Evolutionary conservation across 1,140 invertebrate genomes (phyloP).

Genomic region (Physella acuta): DNA sequence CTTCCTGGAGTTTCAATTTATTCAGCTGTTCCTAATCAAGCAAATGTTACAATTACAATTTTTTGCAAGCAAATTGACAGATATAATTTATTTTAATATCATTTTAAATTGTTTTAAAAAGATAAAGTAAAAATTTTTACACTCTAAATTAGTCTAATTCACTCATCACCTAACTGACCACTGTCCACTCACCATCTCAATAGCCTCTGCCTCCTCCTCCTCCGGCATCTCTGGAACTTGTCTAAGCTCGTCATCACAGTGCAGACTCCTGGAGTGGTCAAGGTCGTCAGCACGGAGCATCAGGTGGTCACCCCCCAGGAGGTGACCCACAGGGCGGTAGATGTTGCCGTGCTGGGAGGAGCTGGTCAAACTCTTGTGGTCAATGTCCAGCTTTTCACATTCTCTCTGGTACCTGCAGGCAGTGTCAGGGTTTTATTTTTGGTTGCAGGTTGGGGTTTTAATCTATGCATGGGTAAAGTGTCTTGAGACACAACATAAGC

Average conservation of each 20-base stretch:
- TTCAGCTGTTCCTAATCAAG: constrained; percentile 35
- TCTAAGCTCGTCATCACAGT: constrained; percentile 18
- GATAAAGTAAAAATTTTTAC: not conserved
- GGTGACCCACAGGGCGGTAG: too few species aligned
- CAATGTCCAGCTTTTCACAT: constrained; percentile 32
- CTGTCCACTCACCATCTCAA: constrained; percentile 39
- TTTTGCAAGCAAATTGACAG: too few species aligned
- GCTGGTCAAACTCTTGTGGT: constrained; percentile 34
- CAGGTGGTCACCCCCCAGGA: too few species aligned
- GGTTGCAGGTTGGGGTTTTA: not conserved
- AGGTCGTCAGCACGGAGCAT: constrained; percentile 1
- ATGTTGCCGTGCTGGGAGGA: constrained; percentile 39
- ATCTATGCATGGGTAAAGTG: too few species aligned
- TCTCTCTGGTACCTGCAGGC: constrained; percentile 38
- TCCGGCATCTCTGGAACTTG: constrained; percentile 43
- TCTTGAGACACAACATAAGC: too few species aligned
- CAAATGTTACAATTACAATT: too few species aligned
- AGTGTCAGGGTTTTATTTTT: not conserved
- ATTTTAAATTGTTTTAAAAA: too few species aligned
- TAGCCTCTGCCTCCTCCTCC: constrained; percentile 44
- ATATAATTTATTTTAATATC: too few species aligned
- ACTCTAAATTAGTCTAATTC: not conserved
- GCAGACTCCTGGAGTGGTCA: constrained; percentile 7
- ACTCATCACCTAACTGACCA: not conserved
- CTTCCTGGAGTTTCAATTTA: constrained; percentile 27